Evolutionary conservation across 1,140 invertebrate genomes (phyloP).

Genomic region (Aradophagus sp.): DNA sequence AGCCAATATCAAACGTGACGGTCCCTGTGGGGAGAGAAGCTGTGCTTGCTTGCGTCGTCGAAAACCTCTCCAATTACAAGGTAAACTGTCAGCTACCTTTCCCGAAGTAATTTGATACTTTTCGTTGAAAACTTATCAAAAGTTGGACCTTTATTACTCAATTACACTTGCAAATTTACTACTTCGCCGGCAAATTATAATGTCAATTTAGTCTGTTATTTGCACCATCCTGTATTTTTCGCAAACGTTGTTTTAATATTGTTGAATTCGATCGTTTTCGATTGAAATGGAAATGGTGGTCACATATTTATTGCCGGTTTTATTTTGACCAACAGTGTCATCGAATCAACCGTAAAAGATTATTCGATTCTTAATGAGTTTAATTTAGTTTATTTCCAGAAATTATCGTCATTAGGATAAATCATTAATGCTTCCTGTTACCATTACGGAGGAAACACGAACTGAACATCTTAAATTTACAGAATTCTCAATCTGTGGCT

Average conservation of each 20-base stretch:
- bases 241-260: constrained; percentile 14
- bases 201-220: constrained; percentile 26
- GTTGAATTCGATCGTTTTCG: neutral
- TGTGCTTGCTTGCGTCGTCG: constrained; percentile 86
- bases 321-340: too few relatives aligned
- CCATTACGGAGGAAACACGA: too few relatives aligned
- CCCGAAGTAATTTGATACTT: constrained; percentile 54
- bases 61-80: constrained; percentile 90
- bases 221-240: constrained; percentile 7
- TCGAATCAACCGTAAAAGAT: too few relatives aligned
- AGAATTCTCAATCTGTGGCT: too few relatives aligned
- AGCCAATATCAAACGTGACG: constrained; percentile 88
- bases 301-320: too few relatives aligned
- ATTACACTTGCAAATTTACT: constrained; percentile 54
- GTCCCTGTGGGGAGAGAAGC: constrained; percentile 89
- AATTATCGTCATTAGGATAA: too few relatives aligned
- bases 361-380: too few relatives aligned
- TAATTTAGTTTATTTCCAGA: too few relatives aligned
- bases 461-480: too few relatives aligned
- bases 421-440: too few relatives aligned
- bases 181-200: constrained; percentile 45
- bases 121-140: constrained; percentile 55
- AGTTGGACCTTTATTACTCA: constrained; percentile 55
- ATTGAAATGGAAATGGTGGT: too few relatives aligned
- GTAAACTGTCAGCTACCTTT: constrained; percentile 76